These are phyloP conservation scores for Lepidurus couesii DNA, from an alignment of 1,140 invertebrate genomes.

Conservation along the genomic window DNA sequence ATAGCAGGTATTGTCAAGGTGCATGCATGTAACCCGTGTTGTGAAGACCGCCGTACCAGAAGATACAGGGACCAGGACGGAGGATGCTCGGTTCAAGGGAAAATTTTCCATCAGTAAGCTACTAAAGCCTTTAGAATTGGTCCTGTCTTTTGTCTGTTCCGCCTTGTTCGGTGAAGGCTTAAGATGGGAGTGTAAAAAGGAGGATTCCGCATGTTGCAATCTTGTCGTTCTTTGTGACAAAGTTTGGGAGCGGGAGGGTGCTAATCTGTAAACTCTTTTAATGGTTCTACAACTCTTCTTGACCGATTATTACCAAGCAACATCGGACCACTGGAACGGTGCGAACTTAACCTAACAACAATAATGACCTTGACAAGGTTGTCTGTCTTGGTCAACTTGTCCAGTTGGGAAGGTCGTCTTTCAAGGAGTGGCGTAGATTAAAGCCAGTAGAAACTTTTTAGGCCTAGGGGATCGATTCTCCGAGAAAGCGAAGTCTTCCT, in stretches of 20 bases:
- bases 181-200: background rate
- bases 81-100: background rate
- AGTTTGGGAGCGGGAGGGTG: background rate
- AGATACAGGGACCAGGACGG: background rate
- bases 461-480: too few relatives aligned
- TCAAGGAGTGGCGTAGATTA: too few relatives aligned
- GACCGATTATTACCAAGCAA: too few relatives aligned
- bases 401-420: too few relatives aligned
- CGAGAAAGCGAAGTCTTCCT: too few relatives aligned
- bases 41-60: background rate
- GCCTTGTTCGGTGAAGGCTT: background rate
- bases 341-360: too few relatives aligned
- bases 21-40: background rate
- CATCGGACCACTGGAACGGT: too few relatives aligned
- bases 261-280: too few relatives aligned
- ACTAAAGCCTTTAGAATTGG: background rate
- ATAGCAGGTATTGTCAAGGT: background rate
- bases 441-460: too few relatives aligned
- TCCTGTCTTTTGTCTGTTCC: background rate
- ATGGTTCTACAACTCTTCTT: too few relatives aligned
- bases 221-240: background rate
- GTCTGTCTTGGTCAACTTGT: too few relatives aligned
- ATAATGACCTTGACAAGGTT: too few relatives aligned
- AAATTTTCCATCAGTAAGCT: background rate
- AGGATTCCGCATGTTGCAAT: constrained; percentile 4